Percentiles rank a stretch among this genome's conserved stretches.
phyloP scores from a whole-genome alignment of 2,888 invertebrate species.

The Brachyptera putata region DNA sequence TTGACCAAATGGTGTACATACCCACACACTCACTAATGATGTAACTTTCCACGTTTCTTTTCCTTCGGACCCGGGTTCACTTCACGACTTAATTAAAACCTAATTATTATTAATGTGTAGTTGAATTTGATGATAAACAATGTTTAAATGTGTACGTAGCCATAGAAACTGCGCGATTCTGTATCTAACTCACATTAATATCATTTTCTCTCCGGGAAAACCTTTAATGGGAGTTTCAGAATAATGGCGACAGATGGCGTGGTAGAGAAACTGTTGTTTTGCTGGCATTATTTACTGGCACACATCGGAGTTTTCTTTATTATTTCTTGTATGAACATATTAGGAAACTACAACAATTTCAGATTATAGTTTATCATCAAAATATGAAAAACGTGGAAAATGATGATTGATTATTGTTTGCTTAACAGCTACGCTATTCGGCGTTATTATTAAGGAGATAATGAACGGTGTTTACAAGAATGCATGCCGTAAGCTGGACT shows the following conservation, averaged over 20 bases:
- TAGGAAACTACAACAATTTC: background rate
- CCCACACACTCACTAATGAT: constrained; percentile 8
- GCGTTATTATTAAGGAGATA: no score
- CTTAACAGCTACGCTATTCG: no score
- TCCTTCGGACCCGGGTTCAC: background rate
- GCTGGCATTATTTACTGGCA: background rate
- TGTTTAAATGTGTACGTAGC: background rate
- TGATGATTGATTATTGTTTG: no score
- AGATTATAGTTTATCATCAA: background rate
- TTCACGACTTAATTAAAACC: constrained; percentile 11
- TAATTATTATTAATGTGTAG: constrained; percentile 9
- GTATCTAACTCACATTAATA: constrained; percentile 1
- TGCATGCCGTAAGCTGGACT: no score
- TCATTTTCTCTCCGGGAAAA: background rate
- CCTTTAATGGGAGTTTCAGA: background rate
- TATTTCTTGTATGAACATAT: background rate
- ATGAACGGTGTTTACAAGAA: no score
- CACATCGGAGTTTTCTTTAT: background rate
- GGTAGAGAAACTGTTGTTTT: background rate
- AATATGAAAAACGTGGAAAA: no score
- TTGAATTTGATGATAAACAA: constrained; percentile 3
- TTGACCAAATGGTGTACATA: background rate
- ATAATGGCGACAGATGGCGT: constrained; percentile 6
- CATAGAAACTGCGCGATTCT: background rate
- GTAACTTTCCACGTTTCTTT: constrained; percentile 17